Base-by-base conservation (phyloP, 2,113 vertebrate species). In the Lepisosteus oculatus region DNA sequence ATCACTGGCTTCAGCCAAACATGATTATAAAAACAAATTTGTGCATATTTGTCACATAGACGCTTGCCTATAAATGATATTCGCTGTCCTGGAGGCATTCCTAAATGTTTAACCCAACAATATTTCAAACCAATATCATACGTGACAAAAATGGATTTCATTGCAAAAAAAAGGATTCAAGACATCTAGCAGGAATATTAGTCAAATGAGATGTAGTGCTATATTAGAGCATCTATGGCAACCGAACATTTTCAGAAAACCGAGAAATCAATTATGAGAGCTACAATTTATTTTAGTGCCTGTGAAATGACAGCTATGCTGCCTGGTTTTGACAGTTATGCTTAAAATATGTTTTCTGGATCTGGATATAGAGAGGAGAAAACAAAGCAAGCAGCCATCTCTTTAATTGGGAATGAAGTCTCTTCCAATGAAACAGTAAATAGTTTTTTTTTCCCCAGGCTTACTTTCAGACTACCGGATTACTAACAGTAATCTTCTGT, bases 171-270 rank as follows among this genome's bases (percentile, higher is more conserved):
- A 85, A 84, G 81, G 81, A 88, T 87, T 89, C 84, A 88, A 84
- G 84, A 89, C 87, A 63, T 88, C 85, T 73, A 68, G 63, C 84
- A 81, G 86, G 87, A 90, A 90, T 91, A 90, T 92, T 90, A 89
- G 90, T 92, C 85, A 87, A 86, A 85, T 90, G 87, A 92, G 87
- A 92, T 90, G 85, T 86, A 86, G 92, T 89, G 89, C 94, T 93
- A 89, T 92, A 87, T 90, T 82, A 91, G 91, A 65, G 65, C 83
- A 43, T 80, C 91, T 90, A 88, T 92, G 90, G 89, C 88, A 92
- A 93, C 87, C 84, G 79, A 85, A 86, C 89, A 86, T 92, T 86
- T 86, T 89, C 80, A 85, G 43, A 79, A 85, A 90, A 84, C 86
- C 88, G 90, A 87, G 84, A 85, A 89, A 88, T 81, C 83, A 85